Percentiles rank a stretch among this genome's conserved stretches.
Evolutionary conservation across 30 jellyfish, hydroid and myxozoan species (phyloP).

Genomic region (Aurelia aurita): DNA sequence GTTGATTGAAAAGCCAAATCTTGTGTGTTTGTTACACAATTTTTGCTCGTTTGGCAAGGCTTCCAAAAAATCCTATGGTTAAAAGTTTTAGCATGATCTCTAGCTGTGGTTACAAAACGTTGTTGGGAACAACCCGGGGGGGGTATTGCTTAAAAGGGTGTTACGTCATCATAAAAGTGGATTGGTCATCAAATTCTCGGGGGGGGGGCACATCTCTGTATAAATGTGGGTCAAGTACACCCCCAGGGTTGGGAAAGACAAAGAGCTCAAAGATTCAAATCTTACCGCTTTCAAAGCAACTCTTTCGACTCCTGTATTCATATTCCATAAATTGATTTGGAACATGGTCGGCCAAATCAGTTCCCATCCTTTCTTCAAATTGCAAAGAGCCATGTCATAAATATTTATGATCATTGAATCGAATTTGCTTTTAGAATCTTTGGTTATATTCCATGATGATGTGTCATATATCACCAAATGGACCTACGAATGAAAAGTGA

Average conservation of each 20-base stretch:
- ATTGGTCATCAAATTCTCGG: too few relatives aligned
- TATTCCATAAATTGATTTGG: constrained; percentile 88
- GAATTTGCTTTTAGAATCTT: constrained; percentile 54
- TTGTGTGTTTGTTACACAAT: too few relatives aligned
- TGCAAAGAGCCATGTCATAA: constrained; percentile 34
- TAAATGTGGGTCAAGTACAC: too few relatives aligned
- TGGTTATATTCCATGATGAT: constrained; percentile 61
- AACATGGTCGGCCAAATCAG: constrained; percentile 83
- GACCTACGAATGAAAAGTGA: constrained; percentile 4
- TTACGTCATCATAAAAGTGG: too few relatives aligned
- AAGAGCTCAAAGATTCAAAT: background rate
- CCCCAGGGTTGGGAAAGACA: background rate
- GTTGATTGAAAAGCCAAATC: too few relatives aligned
- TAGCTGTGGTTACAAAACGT: too few relatives aligned
- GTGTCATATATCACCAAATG: constrained; percentile 63
- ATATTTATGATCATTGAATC: constrained; percentile 55
- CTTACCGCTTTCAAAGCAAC: constrained; percentile 72
- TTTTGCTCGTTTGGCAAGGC: too few relatives aligned
- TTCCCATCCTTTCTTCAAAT: constrained; percentile 65
- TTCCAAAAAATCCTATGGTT: too few relatives aligned
- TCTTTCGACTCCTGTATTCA: constrained; percentile 81
- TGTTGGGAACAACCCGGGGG: too few relatives aligned
- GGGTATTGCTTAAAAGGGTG: too few relatives aligned
- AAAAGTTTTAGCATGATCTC: too few relatives aligned
- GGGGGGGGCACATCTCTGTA: background rate